A percentile compares a stretch with the other conserved stretches of the same genome.
These are phyloP conservation scores for Spondyliosoma cantharus DNA, from an alignment of 2,797 vertebrate genomes.

Conservation along the genomic window DNA sequence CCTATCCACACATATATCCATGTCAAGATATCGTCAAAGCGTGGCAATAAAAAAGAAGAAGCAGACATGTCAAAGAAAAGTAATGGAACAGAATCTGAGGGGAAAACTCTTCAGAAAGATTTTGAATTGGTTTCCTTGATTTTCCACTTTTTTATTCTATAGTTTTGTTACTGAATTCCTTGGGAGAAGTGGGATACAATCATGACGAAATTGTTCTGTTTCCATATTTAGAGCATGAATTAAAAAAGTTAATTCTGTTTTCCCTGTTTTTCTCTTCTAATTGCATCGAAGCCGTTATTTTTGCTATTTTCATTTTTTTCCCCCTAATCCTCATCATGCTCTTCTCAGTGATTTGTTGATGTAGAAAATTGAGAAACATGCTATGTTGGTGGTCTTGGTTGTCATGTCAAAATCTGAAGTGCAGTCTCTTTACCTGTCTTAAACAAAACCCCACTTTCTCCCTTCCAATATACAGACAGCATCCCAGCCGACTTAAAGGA, in stretches of 20 bases:
- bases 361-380: background rate
- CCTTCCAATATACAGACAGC: constrained; percentile 83
- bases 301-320: background rate
- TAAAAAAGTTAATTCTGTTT: background rate
- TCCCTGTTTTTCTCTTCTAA: background rate
- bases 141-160: background rate
- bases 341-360: background rate
- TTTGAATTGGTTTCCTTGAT: background rate
- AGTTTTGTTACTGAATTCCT: background rate
- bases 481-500: constrained; percentile 92
- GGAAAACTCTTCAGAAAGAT: background rate
- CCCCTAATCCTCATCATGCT: background rate
- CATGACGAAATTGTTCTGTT: background rate
- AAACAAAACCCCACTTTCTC: background rate
- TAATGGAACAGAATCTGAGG: background rate
- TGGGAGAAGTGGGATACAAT: background rate
- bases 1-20: constrained; percentile 62
- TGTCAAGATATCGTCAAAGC: constrained; percentile 56
- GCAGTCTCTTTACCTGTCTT: background rate
- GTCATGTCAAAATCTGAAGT: background rate
- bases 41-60: constrained; percentile 26
- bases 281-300: background rate
- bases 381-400: background rate
- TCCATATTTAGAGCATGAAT: background rate
- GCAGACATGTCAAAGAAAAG: constrained; percentile 30